Base-by-base conservation (phyloP, 1,140 invertebrate species). In the Drosophila grimshawi region DNA sequence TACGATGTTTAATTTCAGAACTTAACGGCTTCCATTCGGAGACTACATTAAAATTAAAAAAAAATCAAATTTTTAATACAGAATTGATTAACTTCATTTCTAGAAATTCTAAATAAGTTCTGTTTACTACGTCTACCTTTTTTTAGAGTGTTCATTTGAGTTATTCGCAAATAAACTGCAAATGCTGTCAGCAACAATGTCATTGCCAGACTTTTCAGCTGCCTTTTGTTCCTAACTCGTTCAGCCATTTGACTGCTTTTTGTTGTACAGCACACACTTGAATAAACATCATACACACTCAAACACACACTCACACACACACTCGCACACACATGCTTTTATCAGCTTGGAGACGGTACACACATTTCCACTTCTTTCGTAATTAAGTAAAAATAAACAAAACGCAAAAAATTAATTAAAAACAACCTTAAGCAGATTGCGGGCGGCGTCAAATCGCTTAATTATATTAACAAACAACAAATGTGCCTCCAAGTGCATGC, bases 331-430 rank as follows among this genome's bases (percentile, higher is more conserved):
- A 66, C 41, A 74, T 27, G 69, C 60, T 75, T 67, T 55, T 71
- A 62, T 57, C 66, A 43, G 75, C 61, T 81, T 68, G 55, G 35
- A 35, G 35, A 39, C 5, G 33, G 57, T 71, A 5, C 76, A 55
- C 52, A 76, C 75, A 35, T 37, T 53, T 52, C 82, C 8, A 8
- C 2, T 32, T 1, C 32, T 11, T 5, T 5, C 39, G 29, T 46
- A 73, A 61, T 37, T 35, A 64, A 53, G 29, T 52, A 53, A 56
- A 76, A 62, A 66, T 49, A 65, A 74, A 74, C 63, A 80, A 85
- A 76, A 81, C 73, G 59, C 60, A 45, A 60, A 53, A 83, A 86
- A 81, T 86, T 86, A 81, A 86, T 88, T 88, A 83, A 83, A 77
- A 81, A 81, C 81, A 81, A 74, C 53, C 64, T 64, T 56, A 66